Evolutionary conservation across 1,140 invertebrate genomes (phyloP), one percentile per base, ranked within the genome.

Genomic region (Heterodera schachtii): DNA sequence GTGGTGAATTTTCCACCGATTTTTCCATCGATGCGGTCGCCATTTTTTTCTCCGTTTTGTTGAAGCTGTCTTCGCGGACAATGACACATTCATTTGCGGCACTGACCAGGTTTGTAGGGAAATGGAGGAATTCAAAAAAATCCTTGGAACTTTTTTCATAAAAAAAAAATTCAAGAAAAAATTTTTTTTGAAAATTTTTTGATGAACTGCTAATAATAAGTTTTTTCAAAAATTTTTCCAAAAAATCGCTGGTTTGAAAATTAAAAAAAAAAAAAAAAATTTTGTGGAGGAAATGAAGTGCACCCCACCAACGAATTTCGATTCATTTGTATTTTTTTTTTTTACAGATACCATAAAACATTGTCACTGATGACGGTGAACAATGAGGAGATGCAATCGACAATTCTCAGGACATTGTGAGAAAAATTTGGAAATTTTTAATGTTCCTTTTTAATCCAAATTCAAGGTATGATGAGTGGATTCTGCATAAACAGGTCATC

Each of bases 21-120:
- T 86, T 82, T 73, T 79, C 87, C 60, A 46, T 79, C 21, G 78
- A 84, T 49, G 96, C 96, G 91, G 97, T 99, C 70, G 95, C 98
- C 88, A 95, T 99, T 0, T 98, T 99, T 91, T 94, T 97, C 7
- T 95, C 97, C 86, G 97, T 95, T 0, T 91, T 99, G 78, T 92
- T 99, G 0, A 94, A 96, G 89, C 91, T 98, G 66, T 96, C 96
- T 41, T 95, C 94, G 3, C 98, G 98, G 91, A 98, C 96, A 87
- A 97, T 98, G 88, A 97, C 96, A 84, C 97, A 99, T 90, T 95
- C 95, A 85, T 98, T 98, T 91, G 95, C 97, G 19, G 96, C 96
- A 60, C 95, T 99, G 86, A 95, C 95, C 31, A 98, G 98, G 92
- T 93, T 90, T n/a, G 52, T 70, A 5, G 21, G 49, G 8, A 88